These are phyloP conservation scores for Megalops atlanticus DNA, from an alignment of 2,113 vertebrate genomes.

Conservation along the genomic window DNA sequence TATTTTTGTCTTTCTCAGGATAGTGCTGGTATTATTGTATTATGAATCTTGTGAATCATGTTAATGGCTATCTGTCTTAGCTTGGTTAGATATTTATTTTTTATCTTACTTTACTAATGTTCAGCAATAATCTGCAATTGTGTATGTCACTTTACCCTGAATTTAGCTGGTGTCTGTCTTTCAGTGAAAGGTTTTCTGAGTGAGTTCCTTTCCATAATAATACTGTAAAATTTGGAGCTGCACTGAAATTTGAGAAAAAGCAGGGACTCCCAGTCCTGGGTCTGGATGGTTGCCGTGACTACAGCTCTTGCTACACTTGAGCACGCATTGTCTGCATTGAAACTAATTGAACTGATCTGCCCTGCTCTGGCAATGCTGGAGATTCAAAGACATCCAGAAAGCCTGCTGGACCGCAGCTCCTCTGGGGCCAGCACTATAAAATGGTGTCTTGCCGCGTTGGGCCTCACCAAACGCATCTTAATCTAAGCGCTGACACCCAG, in stretches of 20 bases:
- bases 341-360: slow-evolving; percentile 65
- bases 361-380: slow-evolving; percentile 47
- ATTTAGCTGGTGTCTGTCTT: no score
- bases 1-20: slow-evolving; percentile 15
- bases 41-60: slow-evolving; percentile 44
- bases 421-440: neutral
- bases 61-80: slow-evolving; percentile 45
- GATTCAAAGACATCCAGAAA: slow-evolving; percentile 49
- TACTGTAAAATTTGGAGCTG: slow-evolving; percentile 10
- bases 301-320: slow-evolving; percentile 48
- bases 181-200: neutral
- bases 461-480: neutral
- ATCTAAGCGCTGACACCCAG: neutral
- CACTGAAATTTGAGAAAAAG: slow-evolving; percentile 13
- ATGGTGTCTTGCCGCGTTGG: neutral
- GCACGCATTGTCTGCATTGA: slow-evolving; percentile 44
- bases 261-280: slow-evolving; percentile 6
- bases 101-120: slow-evolving; percentile 13
- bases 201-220: neutral
- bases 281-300: slow-evolving; percentile 28
- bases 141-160: neutral
- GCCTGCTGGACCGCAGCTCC: slow-evolving; percentile 47
- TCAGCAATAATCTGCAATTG: neutral
- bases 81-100: slow-evolving; percentile 25
- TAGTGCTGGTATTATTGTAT: slow-evolving; percentile 46